phyloP scores from a whole-genome alignment of 2,888 invertebrate species.

The Zaprionus lineosus region DNA sequence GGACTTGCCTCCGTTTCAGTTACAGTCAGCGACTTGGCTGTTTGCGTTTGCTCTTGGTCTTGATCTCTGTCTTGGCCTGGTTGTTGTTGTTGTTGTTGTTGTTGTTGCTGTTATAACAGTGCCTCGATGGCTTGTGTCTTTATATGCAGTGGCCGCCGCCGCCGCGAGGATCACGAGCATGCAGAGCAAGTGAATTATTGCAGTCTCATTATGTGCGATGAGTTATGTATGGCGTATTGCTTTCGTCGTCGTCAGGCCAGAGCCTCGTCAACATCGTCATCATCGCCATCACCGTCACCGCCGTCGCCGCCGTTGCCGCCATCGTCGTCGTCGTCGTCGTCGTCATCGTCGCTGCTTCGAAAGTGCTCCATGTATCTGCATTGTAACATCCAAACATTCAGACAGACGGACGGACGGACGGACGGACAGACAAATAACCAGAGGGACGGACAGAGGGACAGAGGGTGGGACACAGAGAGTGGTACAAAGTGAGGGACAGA shows the following conservation, averaged over 20 bases:
- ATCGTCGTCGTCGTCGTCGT: constrained; percentile 8
- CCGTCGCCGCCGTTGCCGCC: not conserved
- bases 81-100: constrained; percentile 21
- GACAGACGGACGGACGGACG: constrained; percentile 37
- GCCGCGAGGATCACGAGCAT: constrained; percentile 71
- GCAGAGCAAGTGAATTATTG: constrained; percentile 81
- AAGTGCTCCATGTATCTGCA: constrained; percentile 74
- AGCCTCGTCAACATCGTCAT: constrained; percentile 59
- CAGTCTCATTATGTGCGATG: constrained; percentile 82
- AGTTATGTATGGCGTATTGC: constrained; percentile 82
- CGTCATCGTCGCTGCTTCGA: constrained; percentile 21
- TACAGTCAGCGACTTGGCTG: too few relatives aligned
- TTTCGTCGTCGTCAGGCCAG: constrained; percentile 77
- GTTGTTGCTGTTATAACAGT: constrained; percentile 55
- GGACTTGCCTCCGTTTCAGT: constrained; percentile 23
- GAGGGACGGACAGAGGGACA: not conserved
- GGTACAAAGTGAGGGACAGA: too few relatives aligned
- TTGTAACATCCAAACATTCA: constrained; percentile 61
- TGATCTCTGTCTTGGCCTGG: constrained; percentile 6
- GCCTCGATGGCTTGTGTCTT: constrained; percentile 57
- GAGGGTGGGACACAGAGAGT: too few relatives aligned
- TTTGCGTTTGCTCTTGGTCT: constrained; percentile 20
- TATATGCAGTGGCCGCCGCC: constrained; percentile 58
- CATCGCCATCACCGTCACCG: constrained; percentile 34
- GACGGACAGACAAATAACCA: constrained; percentile 50